Percentiles rank a stretch among this genome's conserved stretches.
Evolutionary conservation across 2,888 invertebrate species (phyloP).

Genomic region (Cryptus viduatorius): DNA sequence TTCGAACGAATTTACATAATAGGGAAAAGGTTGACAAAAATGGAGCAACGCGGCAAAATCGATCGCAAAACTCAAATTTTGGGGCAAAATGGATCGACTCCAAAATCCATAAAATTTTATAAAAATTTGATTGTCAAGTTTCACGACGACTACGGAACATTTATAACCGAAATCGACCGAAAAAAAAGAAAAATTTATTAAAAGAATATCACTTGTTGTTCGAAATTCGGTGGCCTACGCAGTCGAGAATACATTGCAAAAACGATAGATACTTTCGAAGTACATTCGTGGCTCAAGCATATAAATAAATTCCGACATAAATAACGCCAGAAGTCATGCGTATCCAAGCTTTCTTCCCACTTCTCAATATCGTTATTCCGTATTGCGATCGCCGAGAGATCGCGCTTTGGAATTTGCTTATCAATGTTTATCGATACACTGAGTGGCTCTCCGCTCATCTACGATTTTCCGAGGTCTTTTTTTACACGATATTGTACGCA

Average conservation of each 20-base stretch:
- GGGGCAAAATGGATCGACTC: too few species aligned
- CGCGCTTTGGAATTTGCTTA: conserved; percentile 28
- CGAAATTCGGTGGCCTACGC: too few species aligned
- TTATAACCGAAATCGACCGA: too few species aligned
- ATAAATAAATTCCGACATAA: conserved; percentile 51
- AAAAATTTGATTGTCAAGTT: too few species aligned
- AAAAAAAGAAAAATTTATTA: too few species aligned
- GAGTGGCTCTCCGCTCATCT: conserved; percentile 18
- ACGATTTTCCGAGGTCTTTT: conserved; percentile 2
- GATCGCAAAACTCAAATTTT: too few species aligned
- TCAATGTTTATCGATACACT: conserved; percentile 19
- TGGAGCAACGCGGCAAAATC: too few species aligned
- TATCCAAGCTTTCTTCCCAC: conserved; percentile 48
- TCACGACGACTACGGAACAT: too few species aligned
- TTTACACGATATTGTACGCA: not conserved
- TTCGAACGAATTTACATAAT: too few species aligned
- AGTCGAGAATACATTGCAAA: not conserved
- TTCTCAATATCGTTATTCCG: not conserved
- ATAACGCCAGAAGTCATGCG: conserved; percentile 59
- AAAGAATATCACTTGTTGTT: too few species aligned
- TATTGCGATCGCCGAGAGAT: not conserved
- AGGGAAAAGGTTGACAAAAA: too few species aligned
- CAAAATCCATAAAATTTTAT: too few species aligned
- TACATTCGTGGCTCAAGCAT: conserved; percentile 33
- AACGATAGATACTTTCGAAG: conserved; percentile 28